Conservation (phyloP, 2,888 invertebrate genomes). For the Geotrupes spiniger region DNA sequence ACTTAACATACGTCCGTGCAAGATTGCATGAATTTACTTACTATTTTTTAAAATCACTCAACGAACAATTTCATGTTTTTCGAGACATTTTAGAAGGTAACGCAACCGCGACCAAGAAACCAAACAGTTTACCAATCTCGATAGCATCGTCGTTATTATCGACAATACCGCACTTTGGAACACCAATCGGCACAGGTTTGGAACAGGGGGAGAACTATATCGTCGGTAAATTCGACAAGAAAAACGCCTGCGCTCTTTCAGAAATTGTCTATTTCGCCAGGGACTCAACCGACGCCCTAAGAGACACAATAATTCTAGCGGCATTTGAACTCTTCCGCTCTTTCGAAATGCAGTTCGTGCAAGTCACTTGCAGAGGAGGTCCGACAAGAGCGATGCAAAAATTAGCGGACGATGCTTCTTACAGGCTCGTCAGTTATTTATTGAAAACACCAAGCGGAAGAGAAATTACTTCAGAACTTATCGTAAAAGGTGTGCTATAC, state of each 20-base stretch:
- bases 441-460: too few species aligned
- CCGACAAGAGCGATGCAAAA: constrained; percentile 24
- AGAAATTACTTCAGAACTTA: constrained; percentile 14
- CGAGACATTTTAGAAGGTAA: constrained; percentile 22
- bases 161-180: constrained; percentile 20
- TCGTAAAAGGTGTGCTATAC: constrained; percentile 16
- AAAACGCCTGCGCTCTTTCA: constrained; percentile 13
- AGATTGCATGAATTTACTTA: constrained; percentile 19
- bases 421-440: constrained; percentile 19
- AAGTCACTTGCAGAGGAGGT: constrained; percentile 22
- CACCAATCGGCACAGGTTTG: constrained; percentile 11
- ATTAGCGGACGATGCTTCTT: constrained; percentile 20
- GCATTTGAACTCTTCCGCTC: constrained; percentile 23
- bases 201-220: constrained; percentile 19
- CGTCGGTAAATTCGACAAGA: constrained; percentile 17
- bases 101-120: constrained; percentile 5
- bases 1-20: neutral
- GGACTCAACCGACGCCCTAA: constrained; percentile 17
- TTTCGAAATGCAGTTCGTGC: constrained; percentile 22
- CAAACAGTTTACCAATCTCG: constrained; percentile 16
- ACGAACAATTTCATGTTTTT: constrained; percentile 21
- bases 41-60: constrained; percentile 21
- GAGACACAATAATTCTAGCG: constrained; percentile 16
- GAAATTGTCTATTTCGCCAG: constrained; percentile 19
- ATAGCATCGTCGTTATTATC: constrained; percentile 13